Percentiles rank a stretch among this genome's conserved stretches.
Evolutionary conservation across 2,888 invertebrate genomes (phyloP).

Genomic region (Dorcus parallelipipedus): DNA sequence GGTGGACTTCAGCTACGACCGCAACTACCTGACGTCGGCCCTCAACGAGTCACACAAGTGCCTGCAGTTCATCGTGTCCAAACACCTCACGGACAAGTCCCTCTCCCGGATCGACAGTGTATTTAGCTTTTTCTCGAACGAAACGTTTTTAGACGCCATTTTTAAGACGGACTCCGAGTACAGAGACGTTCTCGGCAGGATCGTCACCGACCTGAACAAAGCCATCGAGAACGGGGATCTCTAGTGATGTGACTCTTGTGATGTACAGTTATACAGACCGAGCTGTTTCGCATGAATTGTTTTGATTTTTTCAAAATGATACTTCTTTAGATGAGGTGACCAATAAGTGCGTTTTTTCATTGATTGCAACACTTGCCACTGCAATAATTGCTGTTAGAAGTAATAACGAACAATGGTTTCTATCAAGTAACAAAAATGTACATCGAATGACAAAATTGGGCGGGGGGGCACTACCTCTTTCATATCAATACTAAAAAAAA

Average conservation of each 20-base stretch:
- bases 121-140: conserved; percentile 65
- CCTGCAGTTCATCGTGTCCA: conserved; percentile 70
- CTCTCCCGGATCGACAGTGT: conserved; percentile 74
- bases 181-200: conserved; percentile 58
- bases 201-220: conserved; percentile 65
- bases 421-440: no score
- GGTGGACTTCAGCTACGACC: conserved; percentile 84
- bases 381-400: no score
- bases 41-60: conserved; percentile 75
- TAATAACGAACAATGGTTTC: no score
- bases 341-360: no score
- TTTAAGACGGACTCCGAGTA: conserved; percentile 63
- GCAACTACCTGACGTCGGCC: conserved; percentile 74
- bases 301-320: no score
- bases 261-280: no score
- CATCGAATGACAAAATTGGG: no score
- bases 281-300: no score
- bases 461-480: no score
- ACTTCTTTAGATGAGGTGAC: no score
- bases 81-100: conserved; percentile 83
- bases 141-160: conserved; percentile 60
- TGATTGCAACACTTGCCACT: no score
- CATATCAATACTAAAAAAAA: no score
- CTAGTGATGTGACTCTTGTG: conserved; percentile 34
- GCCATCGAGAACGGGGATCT: conserved; percentile 62